Evolutionary conservation across 2,888 invertebrate species (phyloP).

Genomic region (Lasioglossum calceatum): DNA sequence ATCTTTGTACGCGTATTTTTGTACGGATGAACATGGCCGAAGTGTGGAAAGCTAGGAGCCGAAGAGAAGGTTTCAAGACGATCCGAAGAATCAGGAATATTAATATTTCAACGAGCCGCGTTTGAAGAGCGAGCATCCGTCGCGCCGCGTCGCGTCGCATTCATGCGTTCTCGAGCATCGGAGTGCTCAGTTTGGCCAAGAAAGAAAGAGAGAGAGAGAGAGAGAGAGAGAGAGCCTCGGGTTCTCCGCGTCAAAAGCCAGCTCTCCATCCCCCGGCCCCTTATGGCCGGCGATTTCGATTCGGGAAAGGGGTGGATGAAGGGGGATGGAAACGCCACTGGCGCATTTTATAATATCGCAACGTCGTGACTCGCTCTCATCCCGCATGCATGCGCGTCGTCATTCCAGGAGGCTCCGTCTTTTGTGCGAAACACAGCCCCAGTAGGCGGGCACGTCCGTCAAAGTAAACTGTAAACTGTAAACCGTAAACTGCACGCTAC

Average conservation of each 20-base stretch:
- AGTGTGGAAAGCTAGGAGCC: not conserved
- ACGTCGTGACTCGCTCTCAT: slow-evolving; percentile 50
- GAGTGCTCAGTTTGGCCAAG: slow-evolving; percentile 12
- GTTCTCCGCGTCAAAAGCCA: slow-evolving; percentile 11
- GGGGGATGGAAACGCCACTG: slow-evolving; percentile 25
- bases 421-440: slow-evolving; percentile 36
- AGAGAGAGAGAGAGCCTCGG: not conserved
- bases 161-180: slow-evolving; percentile 10
- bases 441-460: slow-evolving; percentile 13
- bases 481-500: not conserved
- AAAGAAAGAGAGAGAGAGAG: not conserved
- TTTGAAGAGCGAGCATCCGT: slow-evolving; percentile 3
- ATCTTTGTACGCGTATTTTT: too few species aligned
- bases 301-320: not conserved
- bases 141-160: not conserved
- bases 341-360: slow-evolving; percentile 46
- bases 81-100: slow-evolving; percentile 6
- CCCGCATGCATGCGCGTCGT: slow-evolving; percentile 49
- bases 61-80: not conserved
- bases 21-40: not conserved
- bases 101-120: slow-evolving; percentile 14
- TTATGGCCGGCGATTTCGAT: not conserved
- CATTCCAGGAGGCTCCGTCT: slow-evolving; percentile 13
- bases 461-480: not conserved
- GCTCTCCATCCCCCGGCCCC: not conserved